Percentiles rank a stretch among this genome's conserved stretches.
These are phyloP conservation scores for Lumbricus terrestris DNA, from an alignment of 2,888 invertebrate species.

Conservation along the genomic window DNA sequence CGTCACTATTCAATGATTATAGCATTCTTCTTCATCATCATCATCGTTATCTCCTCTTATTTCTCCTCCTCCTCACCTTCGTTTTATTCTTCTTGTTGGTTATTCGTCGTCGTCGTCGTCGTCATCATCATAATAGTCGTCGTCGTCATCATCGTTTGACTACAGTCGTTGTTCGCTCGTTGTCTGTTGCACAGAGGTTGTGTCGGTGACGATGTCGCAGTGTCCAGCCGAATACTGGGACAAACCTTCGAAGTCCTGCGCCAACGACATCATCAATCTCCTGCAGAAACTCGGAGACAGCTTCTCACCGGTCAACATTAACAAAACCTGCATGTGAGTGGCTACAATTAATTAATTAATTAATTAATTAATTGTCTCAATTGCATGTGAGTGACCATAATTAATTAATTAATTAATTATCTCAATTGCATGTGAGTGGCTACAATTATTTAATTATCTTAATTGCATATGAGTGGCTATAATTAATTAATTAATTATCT, in stretches of 20 bases:
- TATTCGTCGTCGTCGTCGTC: background rate
- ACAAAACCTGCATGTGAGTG: conserved; percentile 28
- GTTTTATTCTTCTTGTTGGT: background rate
- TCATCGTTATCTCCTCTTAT: no score
- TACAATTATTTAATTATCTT: background rate
- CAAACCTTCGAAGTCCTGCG: conserved; percentile 26
- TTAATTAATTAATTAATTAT: no score
- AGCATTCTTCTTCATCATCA: no score
- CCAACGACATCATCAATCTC: conserved; percentile 20
- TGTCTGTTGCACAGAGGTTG: background rate
- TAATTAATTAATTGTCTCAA: background rate
- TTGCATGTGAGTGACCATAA: no score
- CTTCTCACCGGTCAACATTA: conserved; percentile 20
- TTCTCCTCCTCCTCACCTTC: background rate
- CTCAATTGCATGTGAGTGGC: no score
- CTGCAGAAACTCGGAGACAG: conserved; percentile 25
- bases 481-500: no score
- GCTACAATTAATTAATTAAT: background rate
- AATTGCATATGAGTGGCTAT: no score
- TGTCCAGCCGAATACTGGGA: conserved; percentile 31
- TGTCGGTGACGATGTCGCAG: conserved; percentile 4
- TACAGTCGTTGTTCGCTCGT: background rate
- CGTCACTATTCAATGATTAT: no score
- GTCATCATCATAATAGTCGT: background rate
- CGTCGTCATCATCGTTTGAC: background rate